Evolutionary conservation across 2,113 vertebrate species (phyloP), one percentile per base, ranked within the genome.

Genomic region (Lipophrys pholis): DNA sequence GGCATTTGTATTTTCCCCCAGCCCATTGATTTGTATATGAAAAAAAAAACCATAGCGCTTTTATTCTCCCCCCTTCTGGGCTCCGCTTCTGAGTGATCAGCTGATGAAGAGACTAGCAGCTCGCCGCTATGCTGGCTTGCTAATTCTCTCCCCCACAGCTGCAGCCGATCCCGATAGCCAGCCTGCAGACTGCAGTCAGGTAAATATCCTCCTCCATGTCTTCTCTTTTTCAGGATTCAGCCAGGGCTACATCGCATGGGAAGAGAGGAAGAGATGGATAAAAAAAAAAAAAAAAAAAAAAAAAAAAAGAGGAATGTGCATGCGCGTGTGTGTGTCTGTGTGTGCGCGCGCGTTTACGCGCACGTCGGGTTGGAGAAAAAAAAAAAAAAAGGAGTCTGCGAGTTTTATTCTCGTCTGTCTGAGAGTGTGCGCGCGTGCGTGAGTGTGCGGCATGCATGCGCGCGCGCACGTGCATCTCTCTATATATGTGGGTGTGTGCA

Each of bases 51-150:
- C 97, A 96, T 95, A 96, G 96, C 95, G 92, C 92, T 82, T 90
- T 88, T 80, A 93, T 96, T 97, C 97, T 95, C 95, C 96, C 94
- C 92, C 92, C 93, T 89, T 90, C 91, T 83, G 87, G 95, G 95
- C 95, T 97, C 95, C 94, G 95, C 95, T 92, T 93, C 92, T 95
- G 95, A 96, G 95, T 97, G 97, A 98, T 99, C 97, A 98, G 96
- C 97, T 98, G 97, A 99, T 99, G 97, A 99, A 99, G 97, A 99
- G 96, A 96, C 96, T 98, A 94, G 97, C 96, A 95, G 96, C 97
- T 95, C 96, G 95, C 95, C 96, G 97, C 96, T 97, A 98, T 97
- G 96, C 97, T 95, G 97, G 96, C 89, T 96, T 98, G 97, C 96
- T 99, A 97, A 99, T 99, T 98, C 98, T 99, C 95, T 99, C 96